Evolutionary conservation across 1,140 invertebrate genomes (phyloP).

Genomic region (Meloidogyne hapla): DNA sequence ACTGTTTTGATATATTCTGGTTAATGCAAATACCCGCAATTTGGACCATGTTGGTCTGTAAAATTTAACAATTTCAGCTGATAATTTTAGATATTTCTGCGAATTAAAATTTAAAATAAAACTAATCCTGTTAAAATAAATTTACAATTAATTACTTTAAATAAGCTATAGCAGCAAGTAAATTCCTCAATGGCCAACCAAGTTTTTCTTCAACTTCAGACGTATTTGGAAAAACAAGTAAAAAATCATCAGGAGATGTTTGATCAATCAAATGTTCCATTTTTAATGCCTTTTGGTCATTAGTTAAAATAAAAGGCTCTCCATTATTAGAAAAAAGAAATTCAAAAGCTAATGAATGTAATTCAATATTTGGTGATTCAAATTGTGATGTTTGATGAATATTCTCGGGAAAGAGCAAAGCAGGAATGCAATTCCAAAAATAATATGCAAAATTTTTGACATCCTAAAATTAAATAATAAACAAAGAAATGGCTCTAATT

Average conservation of each 20-base stretch:
- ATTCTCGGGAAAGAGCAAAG: slow-evolving; percentile 39
- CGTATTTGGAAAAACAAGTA: slow-evolving; percentile 43
- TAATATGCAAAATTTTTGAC: slow-evolving; percentile 46
- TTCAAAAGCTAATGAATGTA: slow-evolving; percentile 20
- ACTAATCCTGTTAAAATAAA: slow-evolving; percentile 16
- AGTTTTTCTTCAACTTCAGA: slow-evolving; percentile 21
- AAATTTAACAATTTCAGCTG: no score
- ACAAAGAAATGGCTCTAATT: no score
- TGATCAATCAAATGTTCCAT: slow-evolving; percentile 7
- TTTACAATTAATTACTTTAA: slow-evolving; percentile 28
- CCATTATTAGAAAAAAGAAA: slow-evolving; percentile 8
- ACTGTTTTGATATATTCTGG: slow-evolving; percentile 28
- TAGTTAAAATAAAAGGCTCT: slow-evolving; percentile 30
- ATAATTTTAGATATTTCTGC: no score
- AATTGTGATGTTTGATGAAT: slow-evolving; percentile 14
- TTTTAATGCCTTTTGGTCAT: slow-evolving; percentile 15
- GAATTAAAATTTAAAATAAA: slow-evolving; percentile 21
- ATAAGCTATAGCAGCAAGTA: slow-evolving; percentile 42
- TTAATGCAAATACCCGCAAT: slow-evolving; percentile 35
- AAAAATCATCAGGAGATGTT: slow-evolving; percentile 25
- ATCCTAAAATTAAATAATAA: slow-evolving; percentile 30
- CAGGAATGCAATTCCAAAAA: slow-evolving; percentile 45
- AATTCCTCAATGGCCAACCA: slow-evolving; percentile 47
- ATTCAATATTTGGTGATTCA: slow-evolving; percentile 2
- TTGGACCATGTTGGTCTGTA: slow-evolving; percentile 43